phyloP scores from a whole-genome alignment of 2,797 vertebrate genomes.

The Pelodytes ibericus region DNA sequence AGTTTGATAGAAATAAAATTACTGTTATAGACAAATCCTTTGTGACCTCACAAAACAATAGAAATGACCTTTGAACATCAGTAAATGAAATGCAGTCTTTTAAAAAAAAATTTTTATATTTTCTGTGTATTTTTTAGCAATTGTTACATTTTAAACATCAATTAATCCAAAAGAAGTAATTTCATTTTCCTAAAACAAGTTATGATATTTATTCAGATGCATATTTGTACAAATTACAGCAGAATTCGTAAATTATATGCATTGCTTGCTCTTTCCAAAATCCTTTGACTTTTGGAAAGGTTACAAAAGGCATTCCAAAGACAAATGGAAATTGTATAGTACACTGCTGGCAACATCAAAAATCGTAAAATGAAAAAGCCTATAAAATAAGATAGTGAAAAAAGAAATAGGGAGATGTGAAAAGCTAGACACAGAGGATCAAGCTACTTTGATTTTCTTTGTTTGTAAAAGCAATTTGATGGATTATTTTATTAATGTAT shows the following conservation, averaged over 20 bases:
- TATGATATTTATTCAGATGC: not conserved
- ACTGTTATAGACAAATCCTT: too few relatives aligned
- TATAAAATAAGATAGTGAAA: conserved; percentile 23
- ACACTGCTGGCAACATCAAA: conserved; percentile 32
- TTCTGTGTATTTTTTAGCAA: too few relatives aligned
- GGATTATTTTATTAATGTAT: not conserved
- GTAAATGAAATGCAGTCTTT: too few relatives aligned
- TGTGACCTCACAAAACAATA: too few relatives aligned
- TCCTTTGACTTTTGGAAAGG: conserved; percentile 36
- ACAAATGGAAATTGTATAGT: conserved; percentile 35
- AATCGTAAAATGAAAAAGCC: conserved; percentile 34
- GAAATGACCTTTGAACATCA: too few relatives aligned
- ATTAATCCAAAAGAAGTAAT: too few relatives aligned
- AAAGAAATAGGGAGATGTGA: conserved; percentile 1
- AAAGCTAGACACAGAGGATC: not conserved
- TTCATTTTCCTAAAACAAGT: not conserved
- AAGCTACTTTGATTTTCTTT: not conserved
- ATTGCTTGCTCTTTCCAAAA: conserved; percentile 7
- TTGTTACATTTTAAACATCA: too few relatives aligned
- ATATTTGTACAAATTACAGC: not conserved
- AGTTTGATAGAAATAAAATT: too few relatives aligned
- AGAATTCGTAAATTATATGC: conserved; percentile 5
- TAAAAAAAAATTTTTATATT: too few relatives aligned
- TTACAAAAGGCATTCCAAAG: conserved; percentile 36
- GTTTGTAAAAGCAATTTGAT: not conserved